Conservation (phyloP, 2,113 vertebrate species). For the Esox niger region DNA sequence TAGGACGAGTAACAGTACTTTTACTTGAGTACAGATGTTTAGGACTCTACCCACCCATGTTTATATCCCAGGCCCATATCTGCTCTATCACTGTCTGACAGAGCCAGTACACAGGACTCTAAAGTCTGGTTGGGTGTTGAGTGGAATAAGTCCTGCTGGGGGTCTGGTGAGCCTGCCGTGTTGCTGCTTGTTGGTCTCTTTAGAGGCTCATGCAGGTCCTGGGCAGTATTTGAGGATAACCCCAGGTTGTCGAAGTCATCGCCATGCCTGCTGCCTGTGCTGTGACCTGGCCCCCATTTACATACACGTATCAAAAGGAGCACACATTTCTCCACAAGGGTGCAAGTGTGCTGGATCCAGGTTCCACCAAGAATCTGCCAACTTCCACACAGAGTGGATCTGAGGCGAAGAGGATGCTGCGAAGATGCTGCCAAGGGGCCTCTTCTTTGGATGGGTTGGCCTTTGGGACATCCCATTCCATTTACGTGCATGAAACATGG, state of each 20-base stretch:
- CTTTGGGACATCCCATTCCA: constrained; percentile 12
- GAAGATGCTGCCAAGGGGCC: neutral
- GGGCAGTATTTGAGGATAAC: constrained; percentile 44
- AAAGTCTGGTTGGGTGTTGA: neutral
- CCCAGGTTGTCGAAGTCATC: constrained; percentile 35
- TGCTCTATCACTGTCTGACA: too few species aligned
- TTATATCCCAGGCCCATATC: too few species aligned
- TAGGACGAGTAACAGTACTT: too few species aligned
- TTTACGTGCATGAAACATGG: constrained; percentile 54
- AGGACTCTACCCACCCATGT: too few species aligned
- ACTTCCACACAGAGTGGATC: constrained; percentile 4
- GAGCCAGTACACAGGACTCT: neutral
- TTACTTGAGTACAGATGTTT: too few species aligned
- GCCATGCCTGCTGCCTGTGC: constrained; percentile 48
- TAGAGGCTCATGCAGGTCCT: constrained; percentile 39
- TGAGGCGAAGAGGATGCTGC: constrained; percentile 3
- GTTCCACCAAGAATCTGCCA: constrained; percentile 1
- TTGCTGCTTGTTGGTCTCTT: constrained; percentile 51
- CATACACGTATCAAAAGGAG: constrained; percentile 28
- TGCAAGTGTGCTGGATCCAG: constrained; percentile 13
- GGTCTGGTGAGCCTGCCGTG: too few species aligned
- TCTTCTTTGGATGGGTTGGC: constrained; percentile 17
- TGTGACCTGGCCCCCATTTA: constrained; percentile 37
- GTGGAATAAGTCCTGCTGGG: neutral
- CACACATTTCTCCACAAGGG: constrained; percentile 21